A percentile compares a stretch with the other conserved stretches of the same genome.
Conservation (phyloP, 2,888 invertebrate genomes). For the Dione vanillae region DNA sequence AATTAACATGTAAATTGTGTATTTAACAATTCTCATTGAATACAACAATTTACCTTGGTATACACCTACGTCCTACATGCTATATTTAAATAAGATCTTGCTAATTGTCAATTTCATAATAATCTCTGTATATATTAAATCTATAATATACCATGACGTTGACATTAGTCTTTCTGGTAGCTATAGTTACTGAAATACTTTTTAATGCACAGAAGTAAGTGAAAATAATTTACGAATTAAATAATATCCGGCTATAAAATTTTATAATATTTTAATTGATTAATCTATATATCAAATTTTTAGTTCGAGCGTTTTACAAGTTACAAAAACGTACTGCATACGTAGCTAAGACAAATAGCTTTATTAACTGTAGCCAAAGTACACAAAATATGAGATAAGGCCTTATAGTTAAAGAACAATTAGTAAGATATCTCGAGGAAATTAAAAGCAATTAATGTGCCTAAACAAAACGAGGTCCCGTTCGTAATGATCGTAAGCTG, state of each 20-base stretch:
- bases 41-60: conserved; percentile 1
- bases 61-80: neutral
- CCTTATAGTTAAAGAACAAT: conserved; percentile 48
- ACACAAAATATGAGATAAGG: conserved; percentile 25
- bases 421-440: conserved; percentile 52
- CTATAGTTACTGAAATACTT: neutral
- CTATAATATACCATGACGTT: neutral
- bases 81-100: neutral
- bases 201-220: too few species aligned
- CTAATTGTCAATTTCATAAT: neutral
- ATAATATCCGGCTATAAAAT: too few species aligned
- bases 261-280: neutral
- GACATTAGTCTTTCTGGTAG: neutral
- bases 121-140: neutral
- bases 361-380: neutral
- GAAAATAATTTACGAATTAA: too few species aligned
- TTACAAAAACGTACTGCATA: neutral
- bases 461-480: conserved; percentile 49
- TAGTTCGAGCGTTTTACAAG: neutral
- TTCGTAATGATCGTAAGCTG: conserved; percentile 35
- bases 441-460: conserved; percentile 52
- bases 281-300: neutral
- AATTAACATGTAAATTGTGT: conserved; percentile 24
- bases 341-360: neutral
- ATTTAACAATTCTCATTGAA: neutral